Base-by-base conservation (phyloP, 2,888 invertebrate species). In the Saturnia japonica region DNA sequence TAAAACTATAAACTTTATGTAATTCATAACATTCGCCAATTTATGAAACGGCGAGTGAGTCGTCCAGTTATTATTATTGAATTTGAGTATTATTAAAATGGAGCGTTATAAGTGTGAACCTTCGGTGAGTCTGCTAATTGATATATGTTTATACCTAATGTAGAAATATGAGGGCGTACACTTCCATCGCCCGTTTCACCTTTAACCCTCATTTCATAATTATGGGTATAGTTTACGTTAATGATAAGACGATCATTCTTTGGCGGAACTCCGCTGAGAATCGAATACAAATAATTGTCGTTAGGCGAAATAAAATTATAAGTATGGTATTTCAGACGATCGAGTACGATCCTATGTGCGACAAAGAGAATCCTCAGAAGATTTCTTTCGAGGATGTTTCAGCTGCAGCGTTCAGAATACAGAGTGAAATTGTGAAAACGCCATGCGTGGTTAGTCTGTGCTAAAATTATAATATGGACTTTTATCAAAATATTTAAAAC, bases 391-490 rank as follows among this genome's bases (percentile, higher is more conserved):
- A 97, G 85, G 98, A 98, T 86, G 96, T 98, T 51, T 97, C 97
- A 19, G 97, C 97, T 0, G 99, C 99, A 0, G 97, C 98, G 0
- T 98, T 96, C 87, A 96, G 97, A 85, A 98, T 99, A 73, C 97
- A 97, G 87, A 95, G 95, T 80, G 98, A 98, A 66, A 95, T 99
- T 68, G 94, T 96, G 72, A 95, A 96, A 80, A 99, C 99, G 71
- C 97, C 98, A 70, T 99, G 99, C 88, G 96, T 96, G 86, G 98
- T 97, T 94, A 94, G 95, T 81, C 22, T 68, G 28, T 66, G n/a
- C 25, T 64, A n/a, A 43, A 12, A 16, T 62, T 11, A 34, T 62
- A 19, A 34, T 40, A 25, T 42, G 42, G 12, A 14, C 22, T 54
- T 51, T 25, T 6, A n/a, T n/a, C n/a, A 60, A 42, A 42, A 19